phyloP scores from a whole-genome alignment of 2,113 vertebrate species.

The Aleadryas rufinucha region DNA sequence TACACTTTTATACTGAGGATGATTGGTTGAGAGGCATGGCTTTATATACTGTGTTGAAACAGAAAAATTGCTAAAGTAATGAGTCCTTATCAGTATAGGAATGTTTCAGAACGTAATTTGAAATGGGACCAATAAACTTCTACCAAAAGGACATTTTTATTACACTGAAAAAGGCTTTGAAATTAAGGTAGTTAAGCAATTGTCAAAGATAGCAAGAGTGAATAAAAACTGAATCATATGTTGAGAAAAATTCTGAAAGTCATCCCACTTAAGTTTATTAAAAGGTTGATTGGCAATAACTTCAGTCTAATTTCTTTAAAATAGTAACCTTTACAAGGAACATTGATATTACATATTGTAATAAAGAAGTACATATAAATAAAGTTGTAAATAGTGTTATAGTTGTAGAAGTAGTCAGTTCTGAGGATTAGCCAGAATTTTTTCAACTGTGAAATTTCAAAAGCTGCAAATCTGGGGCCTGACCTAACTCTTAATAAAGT shows the following conservation, averaged over 20 bases:
- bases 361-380: conserved; percentile 62
- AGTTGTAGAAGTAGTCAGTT: conserved; percentile 46
- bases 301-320: conserved; percentile 62
- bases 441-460: conserved; percentile 37
- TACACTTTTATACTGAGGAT: conserved; percentile 67
- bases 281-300: conserved; percentile 64
- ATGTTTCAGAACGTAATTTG: conserved; percentile 52
- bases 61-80: conserved; percentile 51
- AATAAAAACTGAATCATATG: not conserved
- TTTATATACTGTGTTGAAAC: conserved; percentile 64
- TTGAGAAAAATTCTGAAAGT: conserved; percentile 46
- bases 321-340: conserved; percentile 65
- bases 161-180: conserved; percentile 32
- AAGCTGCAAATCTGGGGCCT: conserved; percentile 10
- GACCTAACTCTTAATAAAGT: conserved; percentile 31
- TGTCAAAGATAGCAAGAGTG: conserved; percentile 1
- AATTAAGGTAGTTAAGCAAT: conserved; percentile 47
- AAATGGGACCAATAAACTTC: conserved; percentile 59
- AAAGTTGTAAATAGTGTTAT: conserved; percentile 54
- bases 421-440: conserved; percentile 34
- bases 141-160: conserved; percentile 62
- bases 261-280: conserved; percentile 51
- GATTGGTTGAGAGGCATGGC: conserved; percentile 65
- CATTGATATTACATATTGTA: conserved; percentile 67
- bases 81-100: conserved; percentile 44